phyloP scores from a whole-genome alignment of 2,113 vertebrate species.

The Phaethornis superciliosus region DNA sequence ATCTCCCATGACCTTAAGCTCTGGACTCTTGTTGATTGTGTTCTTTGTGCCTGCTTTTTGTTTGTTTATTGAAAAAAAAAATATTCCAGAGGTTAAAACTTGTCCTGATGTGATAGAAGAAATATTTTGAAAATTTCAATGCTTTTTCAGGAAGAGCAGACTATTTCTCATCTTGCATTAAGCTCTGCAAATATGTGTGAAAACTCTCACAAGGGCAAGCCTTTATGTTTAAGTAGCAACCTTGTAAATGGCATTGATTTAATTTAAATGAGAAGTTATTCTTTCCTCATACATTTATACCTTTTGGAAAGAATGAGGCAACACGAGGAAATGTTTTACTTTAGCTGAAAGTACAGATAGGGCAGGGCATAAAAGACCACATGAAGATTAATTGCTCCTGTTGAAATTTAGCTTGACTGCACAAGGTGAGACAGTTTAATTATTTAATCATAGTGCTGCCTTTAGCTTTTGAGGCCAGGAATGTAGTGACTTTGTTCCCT shows the following conservation, averaged over 20 bases:
- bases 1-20: not conserved
- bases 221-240: not conserved
- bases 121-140: not conserved
- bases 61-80: not conserved
- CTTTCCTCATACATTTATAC: not conserved
- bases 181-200: not conserved
- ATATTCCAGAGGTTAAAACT: not conserved
- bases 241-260: slow-evolving; percentile 19
- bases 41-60: not conserved
- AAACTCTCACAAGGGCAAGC: not conserved
- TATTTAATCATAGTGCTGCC: slow-evolving; percentile 56
- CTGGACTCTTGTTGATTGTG: not conserved
- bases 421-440: slow-evolving; percentile 74
- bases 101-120: not conserved
- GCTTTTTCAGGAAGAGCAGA: not conserved
- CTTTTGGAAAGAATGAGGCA: not conserved
- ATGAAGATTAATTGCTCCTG: slow-evolving; percentile 66
- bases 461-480: slow-evolving; percentile 36
- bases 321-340: slow-evolving; percentile 35
- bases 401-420: slow-evolving; percentile 69
- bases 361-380: slow-evolving; percentile 52
- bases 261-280: slow-evolving; percentile 27
- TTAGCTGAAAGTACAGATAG: slow-evolving; percentile 26
- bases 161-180: not conserved
- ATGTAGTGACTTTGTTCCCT: slow-evolving; percentile 19